These are phyloP conservation scores for Parthenolecanium corni DNA, from an alignment of 2,888 invertebrate species.

Conservation along the genomic window DNA sequence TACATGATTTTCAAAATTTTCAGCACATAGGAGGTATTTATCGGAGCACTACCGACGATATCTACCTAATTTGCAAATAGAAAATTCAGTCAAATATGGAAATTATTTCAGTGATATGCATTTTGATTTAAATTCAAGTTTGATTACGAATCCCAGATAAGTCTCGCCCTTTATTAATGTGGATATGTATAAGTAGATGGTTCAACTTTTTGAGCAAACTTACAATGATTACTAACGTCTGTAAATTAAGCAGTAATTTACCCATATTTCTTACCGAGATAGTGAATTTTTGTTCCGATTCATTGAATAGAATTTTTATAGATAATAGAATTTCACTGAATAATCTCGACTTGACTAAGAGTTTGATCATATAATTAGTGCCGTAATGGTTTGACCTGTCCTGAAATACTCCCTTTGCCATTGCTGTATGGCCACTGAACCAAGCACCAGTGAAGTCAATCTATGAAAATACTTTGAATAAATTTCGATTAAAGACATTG, in stretches of 20 bases:
- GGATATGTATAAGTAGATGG: too few relatives aligned
- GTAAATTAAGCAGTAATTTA: too few relatives aligned
- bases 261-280: constrained; percentile 55
- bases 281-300: constrained; percentile 54
- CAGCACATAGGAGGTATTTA: too few relatives aligned
- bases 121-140: not conserved
- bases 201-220: too few relatives aligned
- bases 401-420: constrained; percentile 58
- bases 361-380: constrained; percentile 55
- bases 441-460: constrained; percentile 61
- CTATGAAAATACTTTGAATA: constrained; percentile 41
- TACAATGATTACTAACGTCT: too few relatives aligned
- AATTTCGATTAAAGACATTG: constrained; percentile 1
- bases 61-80: not conserved
- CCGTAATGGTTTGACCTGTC: constrained; percentile 56
- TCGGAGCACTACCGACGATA: too few relatives aligned
- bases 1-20: too few relatives aligned
- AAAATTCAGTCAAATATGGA: not conserved
- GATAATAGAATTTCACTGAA: constrained; percentile 57
- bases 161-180: too few relatives aligned
- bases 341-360: constrained; percentile 58
- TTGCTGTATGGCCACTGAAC: constrained; percentile 66
- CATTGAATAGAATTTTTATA: constrained; percentile 55
- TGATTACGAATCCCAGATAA: too few relatives aligned
- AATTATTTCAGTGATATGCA: not conserved